Evolutionary conservation across 2,797 vertebrate species (phyloP), one percentile per base, ranked within the genome.

Genomic region (Sebastes hopkinsi): DNA sequence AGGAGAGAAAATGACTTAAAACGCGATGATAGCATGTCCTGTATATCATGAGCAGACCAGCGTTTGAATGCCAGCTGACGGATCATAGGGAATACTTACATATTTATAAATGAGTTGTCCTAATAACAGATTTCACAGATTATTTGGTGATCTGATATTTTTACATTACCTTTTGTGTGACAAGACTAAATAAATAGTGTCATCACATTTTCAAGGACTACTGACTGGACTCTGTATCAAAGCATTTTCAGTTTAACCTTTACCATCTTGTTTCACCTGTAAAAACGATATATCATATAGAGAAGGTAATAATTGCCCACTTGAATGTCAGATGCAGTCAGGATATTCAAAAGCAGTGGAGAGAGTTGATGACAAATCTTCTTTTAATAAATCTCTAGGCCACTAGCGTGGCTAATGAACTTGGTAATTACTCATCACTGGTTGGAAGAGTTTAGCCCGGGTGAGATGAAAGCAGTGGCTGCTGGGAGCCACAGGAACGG

Each of bases 381-480:
- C 81, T 92, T 95, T 94, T 95, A 94, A 94, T 92, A 94, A 90
- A 92, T 94, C 85, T 90, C 88, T 80, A 84, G 92, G 89, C 95
- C 92, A 93, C 90, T 85, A 84, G 87, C 67, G 84, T 89, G 91
- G 88, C 94, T 94, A 95, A 95, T 96, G 94, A 96, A 94, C 94
- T 96, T 94, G 95, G 95, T 97, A 97, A 97, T 96, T 97, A 96
- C 96, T 95, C 95, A 94, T 95, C 94, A 95, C 93, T 94, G 94
- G 93, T 91, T 90, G 91, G 93, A 81, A 87, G 94, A 94, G 88
- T 91, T 92, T 91, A 91, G 90, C 85, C 81, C 10, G 89, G 87
- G 91, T 84, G 86, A 91, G 92, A 92, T 93, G 95, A 95, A 95
- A 92, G 93, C 93, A 92, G 93, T 92, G 94, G 94, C 95, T 92